Evolutionary conservation across 2,797 vertebrate species (phyloP).

Genomic region (Rhinogobio ventralis): DNA sequence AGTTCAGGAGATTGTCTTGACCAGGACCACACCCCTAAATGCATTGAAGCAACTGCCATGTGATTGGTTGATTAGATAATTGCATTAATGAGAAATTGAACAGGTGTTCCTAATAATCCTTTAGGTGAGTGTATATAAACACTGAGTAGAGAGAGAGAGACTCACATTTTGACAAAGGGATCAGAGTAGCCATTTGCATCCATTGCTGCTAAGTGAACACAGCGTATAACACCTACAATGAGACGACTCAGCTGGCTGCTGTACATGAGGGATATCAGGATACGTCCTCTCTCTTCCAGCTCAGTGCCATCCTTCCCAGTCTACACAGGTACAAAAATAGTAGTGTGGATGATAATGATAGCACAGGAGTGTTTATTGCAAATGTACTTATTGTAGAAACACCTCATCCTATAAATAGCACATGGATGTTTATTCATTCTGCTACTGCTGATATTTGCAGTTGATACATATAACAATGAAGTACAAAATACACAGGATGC

Average conservation of each 20-base stretch:
- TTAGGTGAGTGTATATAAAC: neutral
- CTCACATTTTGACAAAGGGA: slow-evolving; percentile 96
- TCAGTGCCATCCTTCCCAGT: slow-evolving; percentile 84
- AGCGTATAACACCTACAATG: slow-evolving; percentile 91
- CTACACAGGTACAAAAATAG: slow-evolving; percentile 44
- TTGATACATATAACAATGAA: neutral
- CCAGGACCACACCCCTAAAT: too few relatives aligned
- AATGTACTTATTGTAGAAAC: neutral
- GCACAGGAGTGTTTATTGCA: neutral
- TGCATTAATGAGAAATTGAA: too few relatives aligned
- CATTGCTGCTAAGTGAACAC: slow-evolving; percentile 96
- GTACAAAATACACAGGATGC: neutral
- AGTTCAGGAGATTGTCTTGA: too few relatives aligned
- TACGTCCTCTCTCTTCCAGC: slow-evolving; percentile 90
- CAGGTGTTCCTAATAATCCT: too few relatives aligned
- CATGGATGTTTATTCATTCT: neutral
- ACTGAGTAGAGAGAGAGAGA: neutral
- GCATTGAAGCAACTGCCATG: too few relatives aligned
- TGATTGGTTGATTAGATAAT: too few relatives aligned
- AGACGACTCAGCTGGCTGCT: slow-evolving; percentile 90
- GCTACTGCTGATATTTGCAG: neutral
- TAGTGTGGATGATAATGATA: neutral
- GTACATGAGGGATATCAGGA: slow-evolving; percentile 96
- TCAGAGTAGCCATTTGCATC: slow-evolving; percentile 97
- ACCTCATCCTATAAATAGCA: neutral